These are phyloP conservation scores for Amphimallon solstitiale DNA, from an alignment of 2,888 invertebrate species.

Conservation along the genomic window DNA sequence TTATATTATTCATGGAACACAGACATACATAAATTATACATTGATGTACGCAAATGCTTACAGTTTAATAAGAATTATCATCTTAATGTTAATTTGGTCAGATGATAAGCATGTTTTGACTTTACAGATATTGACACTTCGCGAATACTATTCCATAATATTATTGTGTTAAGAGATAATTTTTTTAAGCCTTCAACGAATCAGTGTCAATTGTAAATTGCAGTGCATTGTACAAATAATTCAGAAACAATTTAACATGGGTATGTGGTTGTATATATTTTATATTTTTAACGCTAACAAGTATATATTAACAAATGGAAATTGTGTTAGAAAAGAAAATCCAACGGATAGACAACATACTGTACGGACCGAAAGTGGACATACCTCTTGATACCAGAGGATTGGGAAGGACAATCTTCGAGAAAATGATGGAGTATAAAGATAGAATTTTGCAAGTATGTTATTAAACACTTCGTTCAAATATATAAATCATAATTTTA, in stretches of 20 bases:
- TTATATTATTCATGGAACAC: too few relatives aligned
- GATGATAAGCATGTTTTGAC: constrained; percentile 3
- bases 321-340: constrained; percentile 4
- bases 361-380: constrained; percentile 3
- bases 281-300: background rate
- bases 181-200: too few relatives aligned
- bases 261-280: background rate
- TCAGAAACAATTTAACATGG: background rate
- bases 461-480: too few relatives aligned
- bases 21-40: too few relatives aligned
- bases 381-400: constrained; percentile 10
- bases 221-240: too few relatives aligned
- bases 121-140: background rate
- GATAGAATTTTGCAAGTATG: constrained; percentile 19
- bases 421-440: constrained; percentile 4
- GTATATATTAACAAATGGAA: background rate
- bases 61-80: constrained; percentile 1
- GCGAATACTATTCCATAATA: background rate
- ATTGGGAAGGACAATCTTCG: constrained; percentile 11
- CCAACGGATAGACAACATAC: constrained; percentile 4
- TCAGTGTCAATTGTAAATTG: too few relatives aligned
- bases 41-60: background rate
- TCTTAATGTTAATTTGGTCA: background rate
- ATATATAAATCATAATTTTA: too few relatives aligned
- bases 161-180: background rate